Conservation (phyloP, 2,888 invertebrate genomes). For the Hecatera dysodea region DNA sequence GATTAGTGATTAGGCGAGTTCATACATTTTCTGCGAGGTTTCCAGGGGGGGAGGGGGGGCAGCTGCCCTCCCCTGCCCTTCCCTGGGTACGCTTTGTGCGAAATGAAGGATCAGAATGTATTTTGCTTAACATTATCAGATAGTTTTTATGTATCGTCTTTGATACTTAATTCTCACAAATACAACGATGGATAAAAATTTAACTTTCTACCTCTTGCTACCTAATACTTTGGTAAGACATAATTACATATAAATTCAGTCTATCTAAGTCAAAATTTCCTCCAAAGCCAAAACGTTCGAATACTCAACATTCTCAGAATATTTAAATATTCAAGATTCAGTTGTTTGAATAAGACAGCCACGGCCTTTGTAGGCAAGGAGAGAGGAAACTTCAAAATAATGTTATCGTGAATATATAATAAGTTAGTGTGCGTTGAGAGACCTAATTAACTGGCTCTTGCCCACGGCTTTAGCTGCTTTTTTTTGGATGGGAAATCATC, state of each 20-base stretch:
- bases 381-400: not conserved
- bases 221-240: too few relatives aligned
- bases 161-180: too few relatives aligned
- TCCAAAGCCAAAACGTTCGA: not conserved
- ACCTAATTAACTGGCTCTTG: not conserved
- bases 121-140: too few relatives aligned
- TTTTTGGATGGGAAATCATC: not conserved
- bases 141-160: too few relatives aligned
- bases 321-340: conserved; percentile 24
- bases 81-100: too few relatives aligned
- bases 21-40: too few relatives aligned
- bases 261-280: not conserved
- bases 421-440: not conserved
- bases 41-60: too few relatives aligned
- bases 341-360: not conserved
- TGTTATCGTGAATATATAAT: conserved; percentile 8
- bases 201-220: too few relatives aligned
- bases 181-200: too few relatives aligned
- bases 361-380: not conserved
- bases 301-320: not conserved
- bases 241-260: not conserved
- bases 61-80: too few relatives aligned
- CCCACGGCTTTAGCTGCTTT: not conserved
- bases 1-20: too few relatives aligned
- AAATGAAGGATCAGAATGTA: too few relatives aligned